phyloP scores from a whole-genome alignment of 2,113 vertebrate genomes.

The Pseudorectes ferrugineus region DNA sequence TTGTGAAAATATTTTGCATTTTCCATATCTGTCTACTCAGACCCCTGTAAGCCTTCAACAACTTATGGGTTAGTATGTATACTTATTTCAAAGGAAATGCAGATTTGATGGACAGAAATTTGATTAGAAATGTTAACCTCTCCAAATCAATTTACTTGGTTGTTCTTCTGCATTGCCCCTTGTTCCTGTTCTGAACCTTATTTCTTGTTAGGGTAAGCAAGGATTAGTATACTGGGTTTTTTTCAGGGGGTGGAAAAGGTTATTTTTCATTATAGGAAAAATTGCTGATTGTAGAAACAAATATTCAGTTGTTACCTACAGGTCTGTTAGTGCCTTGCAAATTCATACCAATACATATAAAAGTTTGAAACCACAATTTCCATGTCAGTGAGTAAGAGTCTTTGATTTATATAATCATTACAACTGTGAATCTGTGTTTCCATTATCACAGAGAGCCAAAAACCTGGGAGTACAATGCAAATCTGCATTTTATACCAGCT shows the following conservation, averaged over 20 bases:
- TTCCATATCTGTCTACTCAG: background rate
- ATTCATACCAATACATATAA: background rate
- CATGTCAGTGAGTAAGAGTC: background rate
- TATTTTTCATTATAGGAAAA: background rate
- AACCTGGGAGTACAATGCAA: no score
- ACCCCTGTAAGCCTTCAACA: background rate
- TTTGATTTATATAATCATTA: background rate
- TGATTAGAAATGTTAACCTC: background rate
- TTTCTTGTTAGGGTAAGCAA: background rate
- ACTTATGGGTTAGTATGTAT: background rate
- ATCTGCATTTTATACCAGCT: background rate
- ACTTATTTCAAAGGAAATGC: background rate
- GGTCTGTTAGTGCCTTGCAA: background rate
- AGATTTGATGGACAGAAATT: background rate
- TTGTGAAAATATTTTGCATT: background rate
- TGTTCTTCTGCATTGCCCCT: background rate
- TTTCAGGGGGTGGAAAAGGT: fast-evolving
- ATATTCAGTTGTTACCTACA: background rate
- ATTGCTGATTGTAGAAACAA: background rate
- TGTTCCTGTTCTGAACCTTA: background rate
- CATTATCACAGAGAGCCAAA: background rate
- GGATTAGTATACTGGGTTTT: background rate
- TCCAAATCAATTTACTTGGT: background rate
- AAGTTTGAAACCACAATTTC: background rate
- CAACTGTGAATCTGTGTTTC: background rate